phyloP scores from a whole-genome alignment of 64 coral and sea anemone species.

The Montipora sp. region DNA sequence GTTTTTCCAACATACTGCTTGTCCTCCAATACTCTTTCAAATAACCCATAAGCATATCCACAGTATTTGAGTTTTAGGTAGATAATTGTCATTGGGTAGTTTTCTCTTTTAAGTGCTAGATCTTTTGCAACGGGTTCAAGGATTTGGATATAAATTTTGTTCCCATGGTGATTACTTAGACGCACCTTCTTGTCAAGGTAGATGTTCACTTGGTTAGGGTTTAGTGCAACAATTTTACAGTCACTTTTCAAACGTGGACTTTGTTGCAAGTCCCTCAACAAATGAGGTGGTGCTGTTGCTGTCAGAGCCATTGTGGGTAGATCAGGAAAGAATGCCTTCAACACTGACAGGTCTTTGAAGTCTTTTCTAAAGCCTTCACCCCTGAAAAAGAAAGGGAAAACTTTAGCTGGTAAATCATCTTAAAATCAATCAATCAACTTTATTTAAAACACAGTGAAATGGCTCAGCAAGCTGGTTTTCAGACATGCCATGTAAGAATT shows the following conservation, averaged over 20 bases:
- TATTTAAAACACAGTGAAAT: background rate
- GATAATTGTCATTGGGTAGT: conserved; percentile 78
- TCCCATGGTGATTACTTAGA: conserved; percentile 7
- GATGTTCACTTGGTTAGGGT: conserved; percentile 60
- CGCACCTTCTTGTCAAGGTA: conserved; percentile 52
- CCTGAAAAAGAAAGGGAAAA: conserved; percentile 38
- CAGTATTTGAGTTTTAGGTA: conserved; percentile 77
- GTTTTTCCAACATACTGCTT: conserved; percentile 62
- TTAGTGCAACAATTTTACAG: conserved; percentile 50
- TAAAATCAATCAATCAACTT: background rate
- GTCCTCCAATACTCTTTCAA: conserved; percentile 47
- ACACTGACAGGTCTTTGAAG: conserved; percentile 51
- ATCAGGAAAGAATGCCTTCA: conserved; percentile 65
- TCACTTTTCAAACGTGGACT: conserved; percentile 10
- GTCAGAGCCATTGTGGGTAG: conserved; percentile 69
- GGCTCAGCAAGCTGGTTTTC: too few relatives aligned
- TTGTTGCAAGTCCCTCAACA: conserved; percentile 51
- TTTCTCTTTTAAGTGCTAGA: conserved; percentile 40
- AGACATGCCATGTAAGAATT: too few relatives aligned
- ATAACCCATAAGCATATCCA: conserved; percentile 74
- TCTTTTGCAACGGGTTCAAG: conserved; percentile 61
- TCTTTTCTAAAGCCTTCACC: conserved; percentile 78
- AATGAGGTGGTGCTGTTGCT: conserved; percentile 70
- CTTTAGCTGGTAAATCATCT: background rate
- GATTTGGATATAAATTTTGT: conserved; percentile 30